Base-by-base conservation (phyloP, 2,888 invertebrate species). In the Gastracanthus pulcherrimus region DNA sequence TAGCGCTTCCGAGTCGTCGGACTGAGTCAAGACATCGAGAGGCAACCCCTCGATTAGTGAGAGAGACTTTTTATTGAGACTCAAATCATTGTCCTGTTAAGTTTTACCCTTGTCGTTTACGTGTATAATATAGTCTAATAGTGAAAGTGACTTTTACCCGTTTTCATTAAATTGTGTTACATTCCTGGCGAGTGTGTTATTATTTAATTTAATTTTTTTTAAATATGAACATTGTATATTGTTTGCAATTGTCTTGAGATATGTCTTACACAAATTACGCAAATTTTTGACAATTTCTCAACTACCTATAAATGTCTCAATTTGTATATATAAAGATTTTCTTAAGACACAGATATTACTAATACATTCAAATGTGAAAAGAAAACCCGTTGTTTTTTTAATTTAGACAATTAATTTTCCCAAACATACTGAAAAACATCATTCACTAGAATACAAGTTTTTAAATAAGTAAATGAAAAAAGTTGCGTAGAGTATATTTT, bases 31-130 rank as follows among this genome's bases (percentile, higher is more conserved):
- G 45, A 29, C 67, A 16, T 29, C 45, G 34, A 67, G 9, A 45
- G 29, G 45, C 26, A 67, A 67, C 23, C 45, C 26, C n/a, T 29
- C 16, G 3, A 36, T 19, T 71, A 58, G 71, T 55, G 36, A 55
- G 55, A 26, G 55, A 58, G 38, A 36, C 9, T 38, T 71, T 71
- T 66, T 64, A 11, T 38, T 64, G 38, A 64, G 36, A 38, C 38
- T 64, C 26, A 29, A 69, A 69, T 19, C 26, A 48, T 62, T 45
- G 45, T 62, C 48, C 36, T 45, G 48, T 74, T 74, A 48, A 64
- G 64, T 74, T 64, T 64, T 74, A 34, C 36, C 48, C 72, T 19
- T 7, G n/a, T 71, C 16, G 62, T 62, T 62, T 71, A n/a, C n/a
- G 16, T 38, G 38, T 55, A 36, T 16, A 13, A 71, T 26, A 16